Evolutionary conservation across 2,113 vertebrate genomes (phyloP).

Genomic region (Falco punctatus): DNA sequence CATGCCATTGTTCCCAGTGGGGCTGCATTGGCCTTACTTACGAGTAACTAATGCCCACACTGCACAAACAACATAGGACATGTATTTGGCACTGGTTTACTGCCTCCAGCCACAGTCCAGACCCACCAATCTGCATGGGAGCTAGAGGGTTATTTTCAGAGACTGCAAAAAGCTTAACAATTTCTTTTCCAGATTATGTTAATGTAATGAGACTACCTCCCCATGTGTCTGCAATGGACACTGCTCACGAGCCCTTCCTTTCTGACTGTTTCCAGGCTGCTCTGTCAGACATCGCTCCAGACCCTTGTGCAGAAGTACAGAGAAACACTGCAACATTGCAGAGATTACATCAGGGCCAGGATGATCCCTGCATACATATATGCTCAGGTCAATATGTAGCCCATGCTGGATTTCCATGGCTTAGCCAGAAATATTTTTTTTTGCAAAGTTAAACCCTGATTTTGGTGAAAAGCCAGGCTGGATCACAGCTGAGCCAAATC

Average conservation of each 20-base stretch:
- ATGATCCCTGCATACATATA: background rate
- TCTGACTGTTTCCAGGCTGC: background rate
- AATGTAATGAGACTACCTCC: background rate
- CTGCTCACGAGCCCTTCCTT: background rate
- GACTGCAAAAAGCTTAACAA: background rate
- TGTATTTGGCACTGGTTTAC: background rate
- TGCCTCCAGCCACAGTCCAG: background rate
- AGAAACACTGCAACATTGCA: background rate
- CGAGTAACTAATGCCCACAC: background rate
- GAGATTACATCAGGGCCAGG: background rate
- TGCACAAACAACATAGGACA: background rate
- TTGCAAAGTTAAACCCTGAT: background rate
- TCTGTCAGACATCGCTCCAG: background rate
- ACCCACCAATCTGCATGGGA: background rate
- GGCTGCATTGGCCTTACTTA: background rate
- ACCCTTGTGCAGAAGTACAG: background rate
- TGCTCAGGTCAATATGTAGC: background rate
- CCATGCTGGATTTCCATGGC: background rate
- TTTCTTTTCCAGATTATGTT: background rate
- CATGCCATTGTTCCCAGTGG: background rate
- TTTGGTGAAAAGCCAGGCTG: background rate
- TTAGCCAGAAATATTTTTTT: background rate
- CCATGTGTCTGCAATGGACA: rapidly evolving
- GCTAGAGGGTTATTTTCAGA: background rate
- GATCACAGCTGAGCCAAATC: background rate